These are phyloP conservation scores for Siniperca knerii DNA, from an alignment of 2,113 vertebrate species.

Conservation along the genomic window DNA sequence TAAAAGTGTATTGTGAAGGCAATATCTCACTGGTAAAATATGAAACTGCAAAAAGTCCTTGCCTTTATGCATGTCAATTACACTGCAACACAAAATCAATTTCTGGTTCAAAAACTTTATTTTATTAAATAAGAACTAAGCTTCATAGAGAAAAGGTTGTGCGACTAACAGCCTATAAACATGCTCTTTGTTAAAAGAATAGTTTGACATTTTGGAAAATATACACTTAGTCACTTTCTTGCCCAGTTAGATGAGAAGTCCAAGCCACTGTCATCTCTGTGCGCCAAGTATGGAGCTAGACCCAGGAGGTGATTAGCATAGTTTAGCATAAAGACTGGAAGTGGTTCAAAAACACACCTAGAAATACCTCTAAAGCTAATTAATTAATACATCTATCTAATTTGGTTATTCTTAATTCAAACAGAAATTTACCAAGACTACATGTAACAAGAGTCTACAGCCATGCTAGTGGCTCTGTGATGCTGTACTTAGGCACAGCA, in stretches of 20 bases:
- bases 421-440: neutral
- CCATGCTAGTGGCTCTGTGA: no score
- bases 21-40: constrained; percentile 32
- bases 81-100: neutral
- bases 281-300: neutral
- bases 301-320: neutral
- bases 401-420: neutral
- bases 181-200: neutral
- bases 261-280: neutral
- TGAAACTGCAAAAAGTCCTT: constrained; percentile 14
- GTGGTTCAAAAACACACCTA: neutral
- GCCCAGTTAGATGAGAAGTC: neutral
- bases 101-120: neutral
- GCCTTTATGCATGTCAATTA: no score
- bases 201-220: neutral
- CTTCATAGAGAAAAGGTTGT: neutral
- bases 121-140: neutral
- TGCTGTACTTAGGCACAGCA: neutral
- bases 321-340: neutral
- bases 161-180: neutral
- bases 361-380: neutral
- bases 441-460: neutral
- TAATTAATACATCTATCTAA: neutral
- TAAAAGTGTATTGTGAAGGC: constrained; percentile 44
- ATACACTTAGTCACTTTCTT: neutral